Percentiles rank a stretch among this genome's conserved stretches.
Conservation (phyloP, 2,113 vertebrate species). For the Gasterosteus aculeatus region DNA sequence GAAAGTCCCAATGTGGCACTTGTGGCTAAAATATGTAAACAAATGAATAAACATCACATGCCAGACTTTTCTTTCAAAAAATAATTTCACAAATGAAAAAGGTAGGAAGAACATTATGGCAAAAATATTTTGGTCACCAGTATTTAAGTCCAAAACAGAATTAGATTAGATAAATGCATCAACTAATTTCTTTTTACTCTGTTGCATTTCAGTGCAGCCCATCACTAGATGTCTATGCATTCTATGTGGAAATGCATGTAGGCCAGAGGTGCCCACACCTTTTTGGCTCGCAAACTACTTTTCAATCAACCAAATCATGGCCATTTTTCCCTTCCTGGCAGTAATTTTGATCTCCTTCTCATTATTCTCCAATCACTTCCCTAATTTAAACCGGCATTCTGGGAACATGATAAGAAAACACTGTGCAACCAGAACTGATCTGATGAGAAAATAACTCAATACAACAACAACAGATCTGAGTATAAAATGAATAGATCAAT, state of each 20-base stretch:
- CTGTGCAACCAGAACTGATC: slow-evolving; percentile 10
- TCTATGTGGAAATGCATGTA: not conserved
- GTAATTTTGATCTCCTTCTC: slow-evolving; percentile 7
- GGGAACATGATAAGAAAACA: slow-evolving; percentile 25
- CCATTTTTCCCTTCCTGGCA: not conserved
- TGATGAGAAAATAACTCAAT: slow-evolving; percentile 58
- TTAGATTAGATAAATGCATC: not conserved
- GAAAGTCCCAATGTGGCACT: not conserved
- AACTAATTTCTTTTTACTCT: not conserved
- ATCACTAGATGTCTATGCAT: not conserved
- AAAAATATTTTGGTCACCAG: not conserved
- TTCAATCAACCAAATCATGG: no score
- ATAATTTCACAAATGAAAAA: not conserved
- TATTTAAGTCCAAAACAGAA: not conserved
- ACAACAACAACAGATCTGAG: slow-evolving; percentile 33
- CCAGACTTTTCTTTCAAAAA: not conserved
- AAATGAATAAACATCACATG: not conserved
- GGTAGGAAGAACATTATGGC: not conserved
- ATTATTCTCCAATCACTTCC: slow-evolving; percentile 17
- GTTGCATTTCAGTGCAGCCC: not conserved
- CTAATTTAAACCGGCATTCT: slow-evolving; percentile 3
- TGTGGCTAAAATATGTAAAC: not conserved
- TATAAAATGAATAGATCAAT: slow-evolving; percentile 51
- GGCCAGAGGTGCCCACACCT: not conserved
- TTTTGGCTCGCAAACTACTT: no score